Evolutionary conservation across 2,888 invertebrate species (phyloP), one percentile per base, ranked within the genome.

Genomic region (Hypena proboscidalis): DNA sequence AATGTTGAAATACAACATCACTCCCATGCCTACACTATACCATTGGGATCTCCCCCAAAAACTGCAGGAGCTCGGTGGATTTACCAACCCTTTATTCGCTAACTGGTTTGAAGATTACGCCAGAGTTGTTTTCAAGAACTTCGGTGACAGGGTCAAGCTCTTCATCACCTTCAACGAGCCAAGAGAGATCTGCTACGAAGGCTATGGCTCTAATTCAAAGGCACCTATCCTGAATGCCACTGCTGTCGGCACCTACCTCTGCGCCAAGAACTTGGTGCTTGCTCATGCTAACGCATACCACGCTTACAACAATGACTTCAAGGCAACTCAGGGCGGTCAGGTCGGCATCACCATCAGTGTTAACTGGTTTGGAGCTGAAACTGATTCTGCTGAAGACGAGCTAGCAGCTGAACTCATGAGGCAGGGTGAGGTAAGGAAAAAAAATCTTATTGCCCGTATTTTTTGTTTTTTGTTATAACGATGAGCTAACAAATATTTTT

Each of bases 161-260:
- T 93, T 92, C 92, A 88, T 92, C 2, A 93, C 93, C 0, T 85
- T 93, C 38, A 93, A 93, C 58, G 93, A 93, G 52, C 92, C 92
- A 0, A 75, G 67, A 43, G 74, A 81, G 39, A 70, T 79, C 15
- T 87, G 84, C 25, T 65, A 58, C 0, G 54, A 69, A 4, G 92
- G 91, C 0, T 93, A 93, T 58, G 90, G 88, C 0, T 44, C 30
- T 2, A 64, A 41, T 0, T 61, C 63, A 0, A 67, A 64, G 36
- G 80, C 84, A 1, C 85, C 85, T 0, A 68, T 74, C 7, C 38
- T 90, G 1, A 75, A 85, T 19, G 67, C 78, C 0, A 67, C 85
- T 0, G 91, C 85, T 11, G 55, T 87, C 6, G 91, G 80, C 0
- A 85, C 83, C n/a, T 92, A 92, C 40, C 44, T 90, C 1, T 92